Conservation (phyloP, 2,888 invertebrate species). For the Tetheella fluctuosa region DNA sequence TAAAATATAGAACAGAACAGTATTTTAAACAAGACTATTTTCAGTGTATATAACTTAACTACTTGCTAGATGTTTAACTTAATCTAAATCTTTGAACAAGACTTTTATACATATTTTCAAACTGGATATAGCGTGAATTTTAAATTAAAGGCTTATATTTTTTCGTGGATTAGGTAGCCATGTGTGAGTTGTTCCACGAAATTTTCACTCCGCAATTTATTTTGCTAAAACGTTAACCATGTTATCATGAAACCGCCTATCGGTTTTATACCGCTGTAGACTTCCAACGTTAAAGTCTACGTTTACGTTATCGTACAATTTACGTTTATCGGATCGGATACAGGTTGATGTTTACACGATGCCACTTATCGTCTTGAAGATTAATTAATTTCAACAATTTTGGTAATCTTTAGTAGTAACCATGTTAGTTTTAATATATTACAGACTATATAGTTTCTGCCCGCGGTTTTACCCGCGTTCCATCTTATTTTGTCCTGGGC, state of each 20-base stretch:
- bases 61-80: too few relatives aligned
- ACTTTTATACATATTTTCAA: too few relatives aligned
- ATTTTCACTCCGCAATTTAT: background rate
- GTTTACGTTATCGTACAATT: background rate
- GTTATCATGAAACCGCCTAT: background rate
- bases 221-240: background rate
- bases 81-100: too few relatives aligned
- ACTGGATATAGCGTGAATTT: too few relatives aligned
- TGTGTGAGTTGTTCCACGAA: background rate
- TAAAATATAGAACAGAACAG: background rate
- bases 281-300: background rate
- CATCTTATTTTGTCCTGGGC: too few relatives aligned
- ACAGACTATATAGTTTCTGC: too few relatives aligned
- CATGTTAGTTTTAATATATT: too few relatives aligned
- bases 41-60: too few relatives aligned
- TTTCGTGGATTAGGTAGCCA: background rate
- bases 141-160: background rate
- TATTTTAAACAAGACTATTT: background rate
- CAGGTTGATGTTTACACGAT: background rate
- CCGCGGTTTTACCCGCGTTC: background rate
- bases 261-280: background rate
- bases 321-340: constrained; percentile 6
- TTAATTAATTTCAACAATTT: background rate
- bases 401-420: background rate
- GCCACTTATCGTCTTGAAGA: background rate